These are phyloP conservation scores for Cololabis saira DNA, from an alignment of 2,113 vertebrate genomes.

Conservation along the genomic window DNA sequence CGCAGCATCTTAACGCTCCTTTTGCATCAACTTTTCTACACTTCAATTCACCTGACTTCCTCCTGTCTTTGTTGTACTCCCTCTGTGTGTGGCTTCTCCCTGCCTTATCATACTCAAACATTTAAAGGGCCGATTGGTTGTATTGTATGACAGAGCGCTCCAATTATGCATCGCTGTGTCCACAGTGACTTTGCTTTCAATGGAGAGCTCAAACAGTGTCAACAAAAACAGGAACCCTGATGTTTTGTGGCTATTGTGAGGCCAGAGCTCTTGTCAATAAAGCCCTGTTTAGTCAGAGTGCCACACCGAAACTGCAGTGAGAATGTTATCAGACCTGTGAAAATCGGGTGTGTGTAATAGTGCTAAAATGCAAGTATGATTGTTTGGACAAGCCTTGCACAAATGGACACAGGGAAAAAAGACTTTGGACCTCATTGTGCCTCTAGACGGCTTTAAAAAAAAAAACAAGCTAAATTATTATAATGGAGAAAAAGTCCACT, in stretches of 20 bases:
- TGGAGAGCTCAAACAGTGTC: slow-evolving; percentile 83
- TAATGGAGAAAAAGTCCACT: slow-evolving; percentile 19
- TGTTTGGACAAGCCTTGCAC: slow-evolving; percentile 84
- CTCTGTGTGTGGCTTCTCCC: slow-evolving; percentile 76
- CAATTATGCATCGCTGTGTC: slow-evolving; percentile 86
- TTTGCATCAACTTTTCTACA: slow-evolving; percentile 61
- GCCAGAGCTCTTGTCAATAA: slow-evolving; percentile 86
- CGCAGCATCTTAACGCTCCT: slow-evolving; percentile 39
- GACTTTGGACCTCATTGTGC: slow-evolving; percentile 38
- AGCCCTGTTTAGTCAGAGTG: slow-evolving; percentile 87
- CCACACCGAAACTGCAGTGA: slow-evolving; percentile 86
- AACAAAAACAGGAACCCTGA: slow-evolving; percentile 88
- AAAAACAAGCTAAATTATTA: background rate
- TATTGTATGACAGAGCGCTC: slow-evolving; percentile 85
- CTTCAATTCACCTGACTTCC: slow-evolving; percentile 65
- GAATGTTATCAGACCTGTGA: slow-evolving; percentile 91
- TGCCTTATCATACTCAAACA: slow-evolving; percentile 91
- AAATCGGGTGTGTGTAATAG: slow-evolving; percentile 83
- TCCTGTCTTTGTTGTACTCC: slow-evolving; percentile 51
- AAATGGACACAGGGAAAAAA: slow-evolving; percentile 60
- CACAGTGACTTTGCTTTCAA: slow-evolving; percentile 83
- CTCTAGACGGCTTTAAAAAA: background rate
- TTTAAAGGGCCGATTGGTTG: slow-evolving; percentile 86
- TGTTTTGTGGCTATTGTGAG: slow-evolving; percentile 86
- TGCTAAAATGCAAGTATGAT: slow-evolving; percentile 86